Base-by-base conservation (phyloP, 2,888 invertebrate species). In the Dasypolia templi region DNA sequence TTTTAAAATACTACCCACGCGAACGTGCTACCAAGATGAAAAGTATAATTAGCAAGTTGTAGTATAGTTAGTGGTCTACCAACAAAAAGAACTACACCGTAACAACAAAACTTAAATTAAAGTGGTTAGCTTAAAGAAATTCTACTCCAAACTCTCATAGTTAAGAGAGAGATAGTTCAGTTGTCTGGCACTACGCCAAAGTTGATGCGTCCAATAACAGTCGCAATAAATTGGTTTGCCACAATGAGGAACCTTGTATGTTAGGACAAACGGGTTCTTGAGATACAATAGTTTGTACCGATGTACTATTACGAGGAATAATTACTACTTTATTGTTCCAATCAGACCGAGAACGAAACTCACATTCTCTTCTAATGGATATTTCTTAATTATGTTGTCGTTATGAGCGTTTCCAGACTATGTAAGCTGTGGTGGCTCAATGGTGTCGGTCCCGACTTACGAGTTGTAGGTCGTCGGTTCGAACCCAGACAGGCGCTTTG, bases 161-260 rank as follows among this genome's bases (percentile, higher is more conserved):
- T 35, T 69, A 51, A 26, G 19, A 44, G 19, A 56, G 66, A 67
- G 17, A 72, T 39, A 14, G 32, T 9, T 55, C 39, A 46, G 29
- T 42, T 32, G 17, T 11, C 51, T 81, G 80, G 80, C 82, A 56
- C 14, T 32, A 1, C 0, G 78, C 80, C 82, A 82, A 26, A 53
- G 35, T 49, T 26, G 59, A 59, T 65, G 59, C 70, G 70, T 64
- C 53, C 76, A 70, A 76, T 76, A 79, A 65, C 69, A 32, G 76
- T 81, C 49, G n/a, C 39, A 19, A 64, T 82, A 72, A 72, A 68
- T 73, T 61, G 64, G 64, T 42, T 62, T 12, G 32, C 55, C 35
- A 44, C n/a, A 22, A 2, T 22, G 19, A 4, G 12, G 11, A 14
- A 65, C 58, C 42, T 42, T 29, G 35, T 51, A 17, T 44, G 35